phyloP scores from a whole-genome alignment of 30 jellyfish, hydroid and myxozoan species.

The Aurelia coerulea region DNA sequence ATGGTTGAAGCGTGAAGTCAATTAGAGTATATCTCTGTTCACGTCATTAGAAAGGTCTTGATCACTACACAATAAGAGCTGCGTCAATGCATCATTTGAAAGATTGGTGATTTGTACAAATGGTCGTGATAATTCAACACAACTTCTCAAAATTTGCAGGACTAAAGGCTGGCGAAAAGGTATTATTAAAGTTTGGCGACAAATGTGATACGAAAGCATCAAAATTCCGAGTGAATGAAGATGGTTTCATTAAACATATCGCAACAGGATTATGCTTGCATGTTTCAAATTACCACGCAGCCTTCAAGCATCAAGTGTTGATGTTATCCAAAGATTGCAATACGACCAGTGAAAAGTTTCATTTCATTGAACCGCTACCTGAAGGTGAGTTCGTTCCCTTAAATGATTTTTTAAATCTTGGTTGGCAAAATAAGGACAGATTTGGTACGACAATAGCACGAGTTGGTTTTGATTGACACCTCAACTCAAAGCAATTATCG shows the following conservation, averaged over 20 bases:
- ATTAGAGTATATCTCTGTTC: too few species aligned
- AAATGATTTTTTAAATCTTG: neutral
- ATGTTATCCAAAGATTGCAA: constrained; percentile 1
- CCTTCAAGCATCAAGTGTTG: neutral
- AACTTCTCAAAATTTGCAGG: neutral
- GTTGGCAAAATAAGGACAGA: neutral
- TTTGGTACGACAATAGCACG: too few species aligned
- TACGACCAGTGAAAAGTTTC: constrained; percentile 1
- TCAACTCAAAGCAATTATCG: too few species aligned
- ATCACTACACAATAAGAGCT: too few species aligned
- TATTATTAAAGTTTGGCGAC: neutral
- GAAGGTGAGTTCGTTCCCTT: neutral
- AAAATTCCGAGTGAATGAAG: neutral
- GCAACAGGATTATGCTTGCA: constrained; percentile 28
- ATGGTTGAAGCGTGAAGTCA: too few species aligned
- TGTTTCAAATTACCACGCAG: neutral
- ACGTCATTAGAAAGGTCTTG: too few species aligned
- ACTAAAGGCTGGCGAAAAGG: neutral
- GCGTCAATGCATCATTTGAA: too few species aligned
- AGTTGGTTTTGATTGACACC: too few species aligned
- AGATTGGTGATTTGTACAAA: too few species aligned
- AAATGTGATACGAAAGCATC: neutral
- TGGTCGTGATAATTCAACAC: neutral
- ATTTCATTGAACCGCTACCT: constrained; percentile 6
- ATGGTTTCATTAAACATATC: neutral